These are phyloP conservation scores for Micrasema longulum DNA, from an alignment of 1,140 invertebrate genomes.

Conservation along the genomic window DNA sequence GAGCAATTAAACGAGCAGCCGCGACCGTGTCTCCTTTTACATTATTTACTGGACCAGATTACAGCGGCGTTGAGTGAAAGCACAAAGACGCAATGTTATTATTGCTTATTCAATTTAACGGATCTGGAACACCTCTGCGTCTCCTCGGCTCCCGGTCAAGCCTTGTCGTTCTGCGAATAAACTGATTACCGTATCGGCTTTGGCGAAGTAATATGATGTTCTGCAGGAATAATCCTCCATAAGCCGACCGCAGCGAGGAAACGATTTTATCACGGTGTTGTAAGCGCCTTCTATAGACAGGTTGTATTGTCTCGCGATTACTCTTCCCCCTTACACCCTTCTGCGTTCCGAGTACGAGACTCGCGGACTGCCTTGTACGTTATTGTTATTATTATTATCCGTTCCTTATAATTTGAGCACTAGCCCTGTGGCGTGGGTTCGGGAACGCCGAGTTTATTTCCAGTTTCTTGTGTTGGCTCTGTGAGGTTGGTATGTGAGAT, in stretches of 20 bases:
- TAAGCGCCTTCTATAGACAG: background rate
- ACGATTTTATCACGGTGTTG: background rate
- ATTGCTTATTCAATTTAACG: constrained; percentile 31
- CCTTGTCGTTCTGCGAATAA: constrained; percentile 46
- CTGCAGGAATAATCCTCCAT: constrained; percentile 48
- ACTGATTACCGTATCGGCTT: constrained; percentile 51
- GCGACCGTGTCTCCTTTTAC: too few relatives aligned
- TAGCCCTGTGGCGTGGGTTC: constrained; percentile 13
- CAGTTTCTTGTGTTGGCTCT: constrained; percentile 7
- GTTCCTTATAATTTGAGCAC: constrained; percentile 28
- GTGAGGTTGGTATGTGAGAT: too few relatives aligned
- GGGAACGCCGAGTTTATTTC: constrained; percentile 23
- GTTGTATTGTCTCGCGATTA: too few relatives aligned
- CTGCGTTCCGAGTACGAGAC: constrained; percentile 38
- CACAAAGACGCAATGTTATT: background rate
- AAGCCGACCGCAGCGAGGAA: constrained; percentile 31
- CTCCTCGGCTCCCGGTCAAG: constrained; percentile 36
- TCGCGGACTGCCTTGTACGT: constrained; percentile 45
- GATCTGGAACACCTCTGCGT: background rate
- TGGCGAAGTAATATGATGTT: constrained; percentile 34
- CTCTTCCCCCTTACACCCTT: background rate
- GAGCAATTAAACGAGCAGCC: constrained; percentile 39
- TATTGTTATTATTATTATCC: constrained; percentile 51
- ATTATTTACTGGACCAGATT: too few relatives aligned
- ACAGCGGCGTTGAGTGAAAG: background rate